Percentiles rank a stretch among this genome's conserved stretches.
Conservation (phyloP, 2,888 invertebrate species). For the Papilio demoleus region DNA sequence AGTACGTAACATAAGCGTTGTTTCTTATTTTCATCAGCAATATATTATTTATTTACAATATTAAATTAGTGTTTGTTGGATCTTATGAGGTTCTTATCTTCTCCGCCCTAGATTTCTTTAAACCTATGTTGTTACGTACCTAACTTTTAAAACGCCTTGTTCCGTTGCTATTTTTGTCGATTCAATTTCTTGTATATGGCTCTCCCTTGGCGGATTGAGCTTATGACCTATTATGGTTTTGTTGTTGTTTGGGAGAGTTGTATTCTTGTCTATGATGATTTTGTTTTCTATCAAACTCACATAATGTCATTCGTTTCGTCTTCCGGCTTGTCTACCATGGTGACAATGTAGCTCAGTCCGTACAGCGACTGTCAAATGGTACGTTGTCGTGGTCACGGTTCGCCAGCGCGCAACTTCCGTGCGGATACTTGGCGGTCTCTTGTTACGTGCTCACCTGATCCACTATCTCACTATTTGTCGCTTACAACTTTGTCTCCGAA, state of each 20-base stretch:
- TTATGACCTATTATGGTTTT: no score
- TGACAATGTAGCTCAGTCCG: neutral
- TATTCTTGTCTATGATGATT: no score
- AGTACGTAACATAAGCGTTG: neutral
- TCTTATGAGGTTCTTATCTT: no score
- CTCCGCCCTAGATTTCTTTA: no score
- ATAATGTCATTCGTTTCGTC: neutral
- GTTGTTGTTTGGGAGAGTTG: no score
- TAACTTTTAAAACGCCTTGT: neutral
- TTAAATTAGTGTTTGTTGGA: no score
- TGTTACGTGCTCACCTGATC: constrained; percentile 31
- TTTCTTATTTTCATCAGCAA: neutral
- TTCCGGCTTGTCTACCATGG: neutral
- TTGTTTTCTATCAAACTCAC: neutral
- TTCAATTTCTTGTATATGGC: no score
- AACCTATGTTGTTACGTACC: no score
- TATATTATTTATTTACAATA: neutral
- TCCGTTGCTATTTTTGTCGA: neutral
- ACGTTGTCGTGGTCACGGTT: constrained; percentile 25
- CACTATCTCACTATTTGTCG: constrained; percentile 32
- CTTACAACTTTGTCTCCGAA: constrained; percentile 30
- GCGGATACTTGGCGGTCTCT: constrained; percentile 35
- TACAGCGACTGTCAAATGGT: constrained; percentile 25
- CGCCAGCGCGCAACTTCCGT: constrained; percentile 34
- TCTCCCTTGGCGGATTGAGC: no score